These are phyloP conservation scores for Poecilia gillii DNA, from an alignment of 2,797 vertebrate species.

Conservation along the genomic window DNA sequence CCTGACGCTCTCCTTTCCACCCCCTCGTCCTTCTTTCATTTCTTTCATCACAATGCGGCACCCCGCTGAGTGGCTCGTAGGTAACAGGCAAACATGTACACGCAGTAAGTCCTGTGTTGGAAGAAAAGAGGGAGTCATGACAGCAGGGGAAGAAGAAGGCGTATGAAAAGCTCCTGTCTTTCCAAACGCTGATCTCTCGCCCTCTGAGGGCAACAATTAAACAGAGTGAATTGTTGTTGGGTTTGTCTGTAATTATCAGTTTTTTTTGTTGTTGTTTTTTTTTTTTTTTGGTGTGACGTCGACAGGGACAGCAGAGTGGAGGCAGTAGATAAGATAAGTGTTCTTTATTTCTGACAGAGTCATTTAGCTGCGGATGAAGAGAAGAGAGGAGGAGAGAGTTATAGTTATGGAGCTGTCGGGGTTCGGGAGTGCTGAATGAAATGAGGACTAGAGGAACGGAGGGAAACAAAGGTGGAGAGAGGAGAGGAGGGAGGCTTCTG, in stretches of 20 bases:
- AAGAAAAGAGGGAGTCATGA: constrained; percentile 25
- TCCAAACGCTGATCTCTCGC: constrained; percentile 28
- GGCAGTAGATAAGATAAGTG: constrained; percentile 80
- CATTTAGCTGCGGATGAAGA: constrained; percentile 78
- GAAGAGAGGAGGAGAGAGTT: constrained; percentile 77
- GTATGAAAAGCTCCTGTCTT: constrained; percentile 37
- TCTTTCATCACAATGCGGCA: constrained; percentile 59
- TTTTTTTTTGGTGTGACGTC: constrained; percentile 25
- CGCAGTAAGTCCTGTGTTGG: constrained; percentile 35
- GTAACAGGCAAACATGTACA: constrained; percentile 54
- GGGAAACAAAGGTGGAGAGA: constrained; percentile 68
- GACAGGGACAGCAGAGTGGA: constrained; percentile 64
- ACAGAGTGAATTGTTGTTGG: constrained; percentile 6
- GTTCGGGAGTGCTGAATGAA: constrained; percentile 75
- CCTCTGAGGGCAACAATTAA: constrained; percentile 29
- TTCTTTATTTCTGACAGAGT: constrained; percentile 83
- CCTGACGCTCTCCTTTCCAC: constrained; percentile 51
- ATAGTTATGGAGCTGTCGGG: constrained; percentile 81
- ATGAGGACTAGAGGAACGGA: constrained; percentile 66
- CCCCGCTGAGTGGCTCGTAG: constrained; percentile 61
- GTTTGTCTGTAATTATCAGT: constrained; percentile 13
- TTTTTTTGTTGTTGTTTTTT: background rate
- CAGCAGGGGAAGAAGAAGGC: background rate
- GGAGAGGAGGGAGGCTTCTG: constrained; percentile 33
- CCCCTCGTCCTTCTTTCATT: constrained; percentile 53